phyloP scores from a whole-genome alignment of 2,888 invertebrate species.

The Ectemnius continuus region DNA sequence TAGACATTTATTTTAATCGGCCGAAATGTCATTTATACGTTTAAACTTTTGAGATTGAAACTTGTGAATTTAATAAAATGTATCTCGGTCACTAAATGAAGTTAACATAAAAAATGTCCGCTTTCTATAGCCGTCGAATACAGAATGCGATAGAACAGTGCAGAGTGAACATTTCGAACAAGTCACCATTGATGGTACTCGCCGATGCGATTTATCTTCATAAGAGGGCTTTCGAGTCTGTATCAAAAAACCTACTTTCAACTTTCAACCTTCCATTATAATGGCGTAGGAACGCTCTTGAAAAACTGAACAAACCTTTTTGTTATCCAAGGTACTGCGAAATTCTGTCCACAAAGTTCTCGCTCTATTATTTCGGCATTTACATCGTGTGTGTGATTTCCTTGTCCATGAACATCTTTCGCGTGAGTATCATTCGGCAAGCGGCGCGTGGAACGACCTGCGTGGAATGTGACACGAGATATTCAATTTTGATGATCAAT shows the following conservation, averaged over 20 bases:
- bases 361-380: conserved; percentile 16
- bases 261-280: background rate
- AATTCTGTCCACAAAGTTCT: conserved; percentile 2
- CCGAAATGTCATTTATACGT: no score
- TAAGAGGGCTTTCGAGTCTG: background rate
- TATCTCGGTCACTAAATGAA: no score
- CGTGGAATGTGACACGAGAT: background rate
- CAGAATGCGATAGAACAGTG: no score
- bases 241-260: background rate
- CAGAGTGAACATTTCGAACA: no score
- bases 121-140: no score
- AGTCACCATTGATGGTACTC: background rate
- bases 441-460: background rate
- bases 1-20: no score
- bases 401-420: conserved; percentile 26
- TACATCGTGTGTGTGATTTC: background rate
- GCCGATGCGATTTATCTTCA: no score
- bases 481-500: no score
- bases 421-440: conserved; percentile 18
- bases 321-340: conserved; percentile 15
- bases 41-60: no score
- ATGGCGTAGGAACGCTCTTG: background rate
- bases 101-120: no score
- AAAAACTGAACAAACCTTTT: no score
- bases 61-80: no score